Percentiles rank a stretch among this genome's conserved stretches.
Evolutionary conservation across 2,888 invertebrate species (phyloP).

Genomic region (Siphonodentalium dalli): DNA sequence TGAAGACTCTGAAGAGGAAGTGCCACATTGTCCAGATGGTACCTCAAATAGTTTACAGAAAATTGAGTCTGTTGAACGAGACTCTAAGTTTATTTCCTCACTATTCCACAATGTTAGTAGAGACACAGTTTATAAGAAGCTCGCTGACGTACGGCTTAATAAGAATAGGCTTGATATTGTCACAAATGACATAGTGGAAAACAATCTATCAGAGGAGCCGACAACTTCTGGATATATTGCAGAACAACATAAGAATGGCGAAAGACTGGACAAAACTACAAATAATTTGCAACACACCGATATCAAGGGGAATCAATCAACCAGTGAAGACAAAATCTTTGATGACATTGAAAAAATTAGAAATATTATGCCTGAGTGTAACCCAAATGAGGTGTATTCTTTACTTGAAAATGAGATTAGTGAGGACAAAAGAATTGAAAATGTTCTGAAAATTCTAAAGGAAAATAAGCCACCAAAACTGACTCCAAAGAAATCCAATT

Average conservation of each 20-base stretch:
- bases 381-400: conserved; percentile 29
- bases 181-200: conserved; percentile 41
- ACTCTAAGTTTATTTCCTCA: conserved; percentile 37
- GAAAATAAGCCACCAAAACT: not conserved
- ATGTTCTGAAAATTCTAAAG: conserved; percentile 21
- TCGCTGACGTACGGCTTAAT: conserved; percentile 32
- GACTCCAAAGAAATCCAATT: conserved; percentile 15
- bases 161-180: conserved; percentile 45
- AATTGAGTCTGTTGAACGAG: conserved; percentile 39
- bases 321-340: conserved; percentile 15
- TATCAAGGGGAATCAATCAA: conserved; percentile 4
- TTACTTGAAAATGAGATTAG: conserved; percentile 23
- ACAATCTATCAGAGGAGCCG: conserved; percentile 3
- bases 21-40: too few species aligned
- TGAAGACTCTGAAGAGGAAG: too few species aligned
- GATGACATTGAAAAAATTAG: conserved; percentile 26
- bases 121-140: conserved; percentile 36
- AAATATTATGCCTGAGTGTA: conserved; percentile 17
- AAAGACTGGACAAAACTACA: not conserved
- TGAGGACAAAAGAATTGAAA: conserved; percentile 16
- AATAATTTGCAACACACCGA: conserved; percentile 13
- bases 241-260: not conserved
- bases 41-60: too few species aligned
- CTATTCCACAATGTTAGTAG: conserved; percentile 36
- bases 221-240: conserved; percentile 1